These are phyloP conservation scores for Corvus hawaiiensis DNA, from an alignment of 2,113 vertebrate genomes.

Conservation along the genomic window DNA sequence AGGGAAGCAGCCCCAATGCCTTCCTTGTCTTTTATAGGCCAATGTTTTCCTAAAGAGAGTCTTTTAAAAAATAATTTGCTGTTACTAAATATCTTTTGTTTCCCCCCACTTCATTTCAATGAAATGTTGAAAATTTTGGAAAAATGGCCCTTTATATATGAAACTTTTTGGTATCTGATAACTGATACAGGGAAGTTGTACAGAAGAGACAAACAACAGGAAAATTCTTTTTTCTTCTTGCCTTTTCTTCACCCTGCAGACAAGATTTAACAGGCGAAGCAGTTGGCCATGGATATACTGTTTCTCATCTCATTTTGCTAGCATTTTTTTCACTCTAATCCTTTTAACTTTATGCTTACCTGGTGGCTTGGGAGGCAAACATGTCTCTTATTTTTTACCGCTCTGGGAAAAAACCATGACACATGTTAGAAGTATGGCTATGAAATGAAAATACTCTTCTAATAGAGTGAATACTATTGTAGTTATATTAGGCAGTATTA, in stretches of 20 bases:
- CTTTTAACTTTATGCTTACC: not conserved
- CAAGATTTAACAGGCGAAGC: not conserved
- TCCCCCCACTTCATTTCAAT: not conserved
- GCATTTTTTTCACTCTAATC: not conserved
- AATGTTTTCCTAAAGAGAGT: not conserved
- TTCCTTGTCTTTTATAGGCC: not conserved
- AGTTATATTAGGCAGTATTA: not conserved
- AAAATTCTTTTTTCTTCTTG: not conserved
- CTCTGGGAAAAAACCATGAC: not conserved
- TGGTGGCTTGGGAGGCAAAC: not conserved
- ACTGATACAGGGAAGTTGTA: not conserved
- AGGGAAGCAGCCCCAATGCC: not conserved
- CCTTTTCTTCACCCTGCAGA: not conserved
- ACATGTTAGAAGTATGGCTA: not conserved
- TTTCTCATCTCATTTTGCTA: not conserved
- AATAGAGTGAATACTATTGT: not conserved
- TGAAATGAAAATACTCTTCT: not conserved
- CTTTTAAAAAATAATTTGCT: not conserved
- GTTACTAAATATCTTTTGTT: not conserved
- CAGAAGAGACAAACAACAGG: not conserved
- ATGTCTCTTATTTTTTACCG: not conserved
- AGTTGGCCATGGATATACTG: not conserved
- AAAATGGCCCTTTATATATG: not conserved
- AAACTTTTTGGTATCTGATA: not conserved
- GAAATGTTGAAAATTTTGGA: not conserved